Evolutionary conservation across 2,113 vertebrate species (phyloP).

Genomic region (Callocephalon fimbriatum): DNA sequence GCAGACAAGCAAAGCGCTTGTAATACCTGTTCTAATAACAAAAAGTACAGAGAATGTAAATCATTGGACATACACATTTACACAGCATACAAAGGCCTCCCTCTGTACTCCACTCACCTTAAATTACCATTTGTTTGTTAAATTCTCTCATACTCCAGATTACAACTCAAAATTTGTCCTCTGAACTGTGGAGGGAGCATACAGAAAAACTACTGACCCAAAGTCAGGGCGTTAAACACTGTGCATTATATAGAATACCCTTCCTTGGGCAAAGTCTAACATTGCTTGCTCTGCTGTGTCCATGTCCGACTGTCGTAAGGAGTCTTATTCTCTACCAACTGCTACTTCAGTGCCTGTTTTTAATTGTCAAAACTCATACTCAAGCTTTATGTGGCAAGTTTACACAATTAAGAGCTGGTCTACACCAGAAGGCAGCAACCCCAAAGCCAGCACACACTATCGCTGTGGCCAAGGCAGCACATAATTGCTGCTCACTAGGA

Average conservation of each 20-base stretch:
- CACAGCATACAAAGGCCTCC: not conserved
- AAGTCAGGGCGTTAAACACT: not conserved
- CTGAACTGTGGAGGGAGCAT: not conserved
- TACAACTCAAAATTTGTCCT: not conserved
- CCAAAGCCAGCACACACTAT: rapidly evolving
- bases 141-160: not conserved
- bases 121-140: not conserved
- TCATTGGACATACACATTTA: not conserved
- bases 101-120: not conserved
- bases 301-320: not conserved
- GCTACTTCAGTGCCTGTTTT: rapidly evolving
- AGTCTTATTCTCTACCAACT: not conserved
- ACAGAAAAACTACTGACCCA: not conserved
- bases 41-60: not conserved
- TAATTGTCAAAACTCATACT: not conserved
- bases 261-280: not conserved
- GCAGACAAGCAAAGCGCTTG: not conserved
- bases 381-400: not conserved
- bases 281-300: not conserved
- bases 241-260: not conserved
- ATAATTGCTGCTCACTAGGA: not conserved
- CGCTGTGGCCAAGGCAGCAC: not conserved
- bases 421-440: not conserved
- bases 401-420: not conserved
- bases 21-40: not conserved